A percentile compares a stretch with the other conserved stretches of the same genome.
Evolutionary conservation across 35 echinoderm and acorn worm genomes (phyloP).

Genomic region (Patiria miniata): DNA sequence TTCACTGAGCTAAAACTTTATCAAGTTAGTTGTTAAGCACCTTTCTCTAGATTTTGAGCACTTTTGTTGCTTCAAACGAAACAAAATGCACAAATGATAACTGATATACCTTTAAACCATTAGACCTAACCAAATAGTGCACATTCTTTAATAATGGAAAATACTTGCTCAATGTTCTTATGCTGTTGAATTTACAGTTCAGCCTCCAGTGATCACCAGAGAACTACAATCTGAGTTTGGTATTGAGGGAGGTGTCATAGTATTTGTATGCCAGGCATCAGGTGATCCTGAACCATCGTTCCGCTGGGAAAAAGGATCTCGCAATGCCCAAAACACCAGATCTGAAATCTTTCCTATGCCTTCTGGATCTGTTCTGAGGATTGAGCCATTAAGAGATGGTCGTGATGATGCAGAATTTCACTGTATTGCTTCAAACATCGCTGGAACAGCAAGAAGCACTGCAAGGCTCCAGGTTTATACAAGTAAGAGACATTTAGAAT

Average conservation of each 20-base stretch:
- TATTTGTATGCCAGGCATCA: slow-evolving; percentile 1
- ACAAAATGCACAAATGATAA: too few relatives aligned
- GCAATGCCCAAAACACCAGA: not conserved
- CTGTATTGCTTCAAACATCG: slow-evolving; percentile 8
- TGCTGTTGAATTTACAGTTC: not conserved
- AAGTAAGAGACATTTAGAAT: not conserved
- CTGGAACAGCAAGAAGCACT: not conserved
- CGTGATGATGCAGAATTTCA: slow-evolving; percentile 17
- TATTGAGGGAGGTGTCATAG: not conserved
- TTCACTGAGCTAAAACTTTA: too few relatives aligned
- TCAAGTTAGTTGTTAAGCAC: too few relatives aligned
- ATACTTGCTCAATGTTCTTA: not conserved
- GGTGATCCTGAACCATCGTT: slow-evolving; percentile 12
- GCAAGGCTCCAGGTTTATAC: not conserved
- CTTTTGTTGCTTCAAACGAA: too few relatives aligned
- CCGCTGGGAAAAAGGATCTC: slow-evolving; percentile 14
- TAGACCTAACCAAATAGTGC: too few relatives aligned
- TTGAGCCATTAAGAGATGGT: slow-evolving; percentile 3
- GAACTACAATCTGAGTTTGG: slow-evolving; percentile 6
- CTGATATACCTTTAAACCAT: too few relatives aligned
- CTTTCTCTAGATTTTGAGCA: too few relatives aligned
- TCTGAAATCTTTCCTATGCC: not conserved
- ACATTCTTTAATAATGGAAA: too few relatives aligned
- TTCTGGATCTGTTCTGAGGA: slow-evolving; percentile 18
- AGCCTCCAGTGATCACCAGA: not conserved